phyloP scores from a whole-genome alignment of 2,888 invertebrate species.

The Candidula unifasciata region DNA sequence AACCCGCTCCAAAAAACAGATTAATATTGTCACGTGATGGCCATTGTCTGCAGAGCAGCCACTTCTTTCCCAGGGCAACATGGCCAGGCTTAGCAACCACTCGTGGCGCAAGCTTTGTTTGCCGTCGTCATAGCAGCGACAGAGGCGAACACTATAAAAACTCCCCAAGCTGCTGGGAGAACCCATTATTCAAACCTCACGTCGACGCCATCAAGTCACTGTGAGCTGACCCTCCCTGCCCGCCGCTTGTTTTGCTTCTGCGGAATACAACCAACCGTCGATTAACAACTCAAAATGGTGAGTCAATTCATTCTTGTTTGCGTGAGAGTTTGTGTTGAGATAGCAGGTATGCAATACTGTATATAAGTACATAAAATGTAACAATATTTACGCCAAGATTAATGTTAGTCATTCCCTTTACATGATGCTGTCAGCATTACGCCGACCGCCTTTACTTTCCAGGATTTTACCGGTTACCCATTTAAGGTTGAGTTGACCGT shows the following conservation, averaged over 20 bases:
- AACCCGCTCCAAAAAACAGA: too few relatives aligned
- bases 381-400: too few relatives aligned
- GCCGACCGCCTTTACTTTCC: too few relatives aligned
- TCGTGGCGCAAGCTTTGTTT: conserved; percentile 1
- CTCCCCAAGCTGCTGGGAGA: not conserved
- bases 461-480: too few relatives aligned
- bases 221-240: conserved; percentile 21
- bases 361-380: too few relatives aligned
- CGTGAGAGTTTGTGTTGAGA: not conserved
- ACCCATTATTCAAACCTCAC: conserved; percentile 21
- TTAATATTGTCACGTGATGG: too few relatives aligned
- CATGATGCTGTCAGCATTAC: too few relatives aligned
- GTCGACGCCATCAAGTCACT: conserved; percentile 37
- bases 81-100: conserved; percentile 31
- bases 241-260: not conserved
- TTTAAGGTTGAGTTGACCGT: too few relatives aligned
- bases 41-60: too few relatives aligned
- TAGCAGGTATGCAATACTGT: too few relatives aligned
- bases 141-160: conserved; percentile 14
- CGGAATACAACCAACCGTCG: not conserved
- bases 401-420: too few relatives aligned
- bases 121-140: conserved; percentile 28
- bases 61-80: not conserved
- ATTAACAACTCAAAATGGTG: conserved; percentile 12
- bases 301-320: not conserved